These are phyloP conservation scores for Meloidogyne floridensis DNA, from an alignment of 1,140 invertebrate species.

Conservation along the genomic window DNA sequence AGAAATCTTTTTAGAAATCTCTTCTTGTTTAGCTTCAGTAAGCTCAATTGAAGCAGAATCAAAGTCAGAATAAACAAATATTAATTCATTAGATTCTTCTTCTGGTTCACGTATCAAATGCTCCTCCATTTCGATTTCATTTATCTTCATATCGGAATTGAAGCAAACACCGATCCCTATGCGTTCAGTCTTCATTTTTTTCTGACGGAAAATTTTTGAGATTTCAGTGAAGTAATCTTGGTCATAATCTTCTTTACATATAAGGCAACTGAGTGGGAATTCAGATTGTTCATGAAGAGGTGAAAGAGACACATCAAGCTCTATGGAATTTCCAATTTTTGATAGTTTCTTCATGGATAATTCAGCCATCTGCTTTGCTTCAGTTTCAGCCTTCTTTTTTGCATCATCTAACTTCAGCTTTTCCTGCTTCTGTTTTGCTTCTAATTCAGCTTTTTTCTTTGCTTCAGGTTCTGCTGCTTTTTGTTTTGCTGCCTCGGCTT, in stretches of 20 bases:
- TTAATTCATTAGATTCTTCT: slow-evolving; percentile 13
- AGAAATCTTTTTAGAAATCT: background rate
- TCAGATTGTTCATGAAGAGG: background rate
- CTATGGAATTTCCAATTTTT: slow-evolving; percentile 32
- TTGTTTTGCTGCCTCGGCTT: too few species aligned
- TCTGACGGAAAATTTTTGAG: background rate
- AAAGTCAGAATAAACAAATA: slow-evolving; percentile 19
- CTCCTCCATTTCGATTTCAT: slow-evolving; percentile 41
- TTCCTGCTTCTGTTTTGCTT: too few species aligned
- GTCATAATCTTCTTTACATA: slow-evolving; percentile 1
- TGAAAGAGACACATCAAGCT: background rate
- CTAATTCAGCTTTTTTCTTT: too few species aligned
- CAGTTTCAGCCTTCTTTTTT: too few species aligned
- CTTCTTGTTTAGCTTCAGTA: background rate
- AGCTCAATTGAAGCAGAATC: background rate
- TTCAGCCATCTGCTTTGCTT: too few species aligned
- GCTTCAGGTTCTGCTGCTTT: too few species aligned
- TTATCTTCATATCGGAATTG: slow-evolving; percentile 34
- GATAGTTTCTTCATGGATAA: background rate
- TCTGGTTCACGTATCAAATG: background rate
- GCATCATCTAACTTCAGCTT: too few species aligned
- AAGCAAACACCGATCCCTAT: slow-evolving; percentile 39
- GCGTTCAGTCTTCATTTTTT: slow-evolving; percentile 33
- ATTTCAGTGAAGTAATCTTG: slow-evolving; percentile 18
- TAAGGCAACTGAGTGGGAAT: background rate